Percentiles rank a stretch among this genome's conserved stretches.
Evolutionary conservation across 1,140 invertebrate genomes (phyloP).

Genomic region (Liolophura sinensis): DNA sequence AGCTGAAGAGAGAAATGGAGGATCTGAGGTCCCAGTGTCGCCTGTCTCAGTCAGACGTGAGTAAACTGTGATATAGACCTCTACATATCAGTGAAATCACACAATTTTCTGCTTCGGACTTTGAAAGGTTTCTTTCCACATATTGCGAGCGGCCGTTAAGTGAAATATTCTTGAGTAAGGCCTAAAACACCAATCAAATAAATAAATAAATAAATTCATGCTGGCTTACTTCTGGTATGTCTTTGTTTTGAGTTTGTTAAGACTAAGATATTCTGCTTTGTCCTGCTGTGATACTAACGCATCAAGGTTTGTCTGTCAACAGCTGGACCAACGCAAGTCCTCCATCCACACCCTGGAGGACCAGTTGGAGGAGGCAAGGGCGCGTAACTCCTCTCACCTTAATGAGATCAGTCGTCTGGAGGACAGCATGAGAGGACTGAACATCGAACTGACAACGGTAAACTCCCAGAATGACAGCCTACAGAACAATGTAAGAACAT

Average conservation of each 20-base stretch:
- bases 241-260: too few relatives aligned
- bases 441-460: slow-evolving; percentile 40
- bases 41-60: slow-evolving; percentile 42
- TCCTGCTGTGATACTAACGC: neutral
- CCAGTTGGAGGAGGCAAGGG: slow-evolving; percentile 42
- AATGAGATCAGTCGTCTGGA: slow-evolving; percentile 47
- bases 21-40: slow-evolving; percentile 41
- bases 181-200: too few relatives aligned
- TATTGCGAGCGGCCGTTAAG: too few relatives aligned
- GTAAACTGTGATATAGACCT: neutral
- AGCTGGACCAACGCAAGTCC: slow-evolving; percentile 37
- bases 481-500: slow-evolving; percentile 45
- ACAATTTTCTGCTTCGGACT: too few relatives aligned
- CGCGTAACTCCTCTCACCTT: slow-evolving; percentile 29
- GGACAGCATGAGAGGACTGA: slow-evolving; percentile 43
- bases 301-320: neutral
- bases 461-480: slow-evolving; percentile 49
- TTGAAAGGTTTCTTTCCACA: too few relatives aligned
- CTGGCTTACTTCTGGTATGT: too few relatives aligned
- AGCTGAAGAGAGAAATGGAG: slow-evolving; percentile 47
- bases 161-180: too few relatives aligned
- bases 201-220: too few relatives aligned
- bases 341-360: slow-evolving; percentile 40
- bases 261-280: too few relatives aligned
- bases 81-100: too few relatives aligned